These are phyloP conservation scores for Pseudoatta argentina DNA, from an alignment of 1,140 invertebrate species.

Conservation along the genomic window DNA sequence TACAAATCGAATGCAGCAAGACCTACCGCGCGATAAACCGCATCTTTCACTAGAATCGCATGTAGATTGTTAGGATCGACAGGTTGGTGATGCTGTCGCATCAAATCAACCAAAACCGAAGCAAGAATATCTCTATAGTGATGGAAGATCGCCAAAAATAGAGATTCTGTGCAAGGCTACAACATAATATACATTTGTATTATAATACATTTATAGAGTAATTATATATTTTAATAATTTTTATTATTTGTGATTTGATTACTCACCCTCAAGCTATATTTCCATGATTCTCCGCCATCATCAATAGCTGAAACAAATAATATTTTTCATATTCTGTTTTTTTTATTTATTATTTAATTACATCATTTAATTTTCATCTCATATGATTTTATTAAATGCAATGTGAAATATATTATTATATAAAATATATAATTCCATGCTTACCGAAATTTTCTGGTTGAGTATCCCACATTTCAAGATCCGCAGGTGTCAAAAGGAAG, in stretches of 20 bases:
- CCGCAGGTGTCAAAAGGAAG: conserved; percentile 93
- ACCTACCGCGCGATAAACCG: conserved; percentile 97
- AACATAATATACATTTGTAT: conserved; percentile 44
- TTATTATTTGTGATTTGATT: conserved; percentile 2
- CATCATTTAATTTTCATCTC: neutral
- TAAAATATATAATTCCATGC: conserved; percentile 30
- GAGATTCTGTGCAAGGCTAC: conserved; percentile 94
- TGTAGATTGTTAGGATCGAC: conserved; percentile 90
- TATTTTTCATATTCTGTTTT: neutral
- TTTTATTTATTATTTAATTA: neutral
- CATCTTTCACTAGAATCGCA: conserved; percentile 95
- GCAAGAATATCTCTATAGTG: conserved; percentile 91
- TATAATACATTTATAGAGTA: conserved; percentile 59
- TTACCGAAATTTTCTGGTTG: conserved; percentile 96
- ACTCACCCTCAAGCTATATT: conserved; percentile 94
- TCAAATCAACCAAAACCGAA: conserved; percentile 91
- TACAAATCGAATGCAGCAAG: conserved; percentile 96
- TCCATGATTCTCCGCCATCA: conserved; percentile 96
- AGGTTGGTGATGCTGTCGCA: conserved; percentile 88
- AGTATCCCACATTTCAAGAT: conserved; percentile 95
- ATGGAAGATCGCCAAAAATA: conserved; percentile 94
- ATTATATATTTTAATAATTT: conserved; percentile 39
- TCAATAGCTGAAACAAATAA: conserved; percentile 89
- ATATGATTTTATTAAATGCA: neutral
- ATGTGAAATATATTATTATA: conserved; percentile 2